Base-by-base conservation (phyloP, 2,888 invertebrate species). In the Itoplectis maculator region DNA sequence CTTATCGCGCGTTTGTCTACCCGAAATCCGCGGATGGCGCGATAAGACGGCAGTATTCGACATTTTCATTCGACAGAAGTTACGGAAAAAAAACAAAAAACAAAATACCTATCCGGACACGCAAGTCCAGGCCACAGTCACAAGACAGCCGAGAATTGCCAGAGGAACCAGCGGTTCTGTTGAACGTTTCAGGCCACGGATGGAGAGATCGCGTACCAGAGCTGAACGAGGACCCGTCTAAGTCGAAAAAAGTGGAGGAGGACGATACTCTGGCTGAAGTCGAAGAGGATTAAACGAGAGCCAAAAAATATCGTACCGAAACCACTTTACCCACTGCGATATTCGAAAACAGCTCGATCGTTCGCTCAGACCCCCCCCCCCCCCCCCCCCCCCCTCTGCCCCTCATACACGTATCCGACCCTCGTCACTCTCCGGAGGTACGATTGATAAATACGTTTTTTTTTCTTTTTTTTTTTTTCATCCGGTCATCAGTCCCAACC, bases 171-270 rank as follows among this genome's bases (percentile, higher is more conserved):
- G 88, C 85, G 86, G 89, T 88, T 90, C 89, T 91, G 76, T 89
- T 92, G 88, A 91, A 92, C 90, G 88, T 92, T 92, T 92, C 92
- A 92, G 92, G 92, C 92, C 90, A 90, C 85, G 91, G 92, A 87
- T 92, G 92, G 92, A 91, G 92, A 89, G 90, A 91, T 86, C 92
- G 92, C 88, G 91, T 93, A 86, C 92, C 92, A 84, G 92, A 93
- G 90, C 92, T 93, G 87, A 92, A 92, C 88, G 88, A 92, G 89
- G 91, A 91, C 47, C 90, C 92, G 75, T 88, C 89, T 84, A 90
- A 90, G 87, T 85, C 87, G 84, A 88, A 88, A 88, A 88, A 89
- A 85, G 88, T 88, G 83, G 91, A 88, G 83, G 91, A 88, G 74
- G 88, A 88, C 77, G 89, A 89, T 76, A 87, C 86, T 85, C 87